Evolutionary conservation across 2,888 invertebrate species (phyloP).

Genomic region (Druceiella hillmani): DNA sequence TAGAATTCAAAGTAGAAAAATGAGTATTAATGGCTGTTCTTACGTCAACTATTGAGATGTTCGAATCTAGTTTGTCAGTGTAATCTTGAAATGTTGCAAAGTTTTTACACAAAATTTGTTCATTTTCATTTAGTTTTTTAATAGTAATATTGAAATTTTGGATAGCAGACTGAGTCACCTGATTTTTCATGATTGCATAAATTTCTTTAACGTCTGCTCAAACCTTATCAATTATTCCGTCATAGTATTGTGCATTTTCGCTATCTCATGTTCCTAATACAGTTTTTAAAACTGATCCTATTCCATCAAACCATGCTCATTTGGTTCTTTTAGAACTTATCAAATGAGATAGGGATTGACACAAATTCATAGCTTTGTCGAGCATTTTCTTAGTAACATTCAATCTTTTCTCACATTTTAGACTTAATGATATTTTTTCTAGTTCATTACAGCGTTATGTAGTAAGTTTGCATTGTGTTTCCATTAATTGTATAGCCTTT

Average conservation of each 20-base stretch:
- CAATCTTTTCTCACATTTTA: constrained; percentile 2
- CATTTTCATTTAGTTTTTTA: constrained; percentile 11
- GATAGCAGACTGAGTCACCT: constrained; percentile 18
- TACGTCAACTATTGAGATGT: neutral
- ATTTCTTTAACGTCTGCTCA: constrained; percentile 13
- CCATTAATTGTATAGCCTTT: constrained; percentile 6
- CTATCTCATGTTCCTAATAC: constrained; percentile 15
- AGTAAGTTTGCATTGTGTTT: neutral
- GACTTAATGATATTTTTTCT: neutral
- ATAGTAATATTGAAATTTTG: constrained; percentile 18
- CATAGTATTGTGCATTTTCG: constrained; percentile 17
- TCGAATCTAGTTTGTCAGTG: neutral
- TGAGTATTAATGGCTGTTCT: neutral
- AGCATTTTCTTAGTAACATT: neutral
- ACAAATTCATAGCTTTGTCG: neutral
- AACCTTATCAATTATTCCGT: constrained; percentile 13
- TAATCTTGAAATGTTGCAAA: neutral
- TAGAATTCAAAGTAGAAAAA: neutral
- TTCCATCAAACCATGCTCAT: constrained; percentile 17
- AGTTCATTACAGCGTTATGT: neutral
- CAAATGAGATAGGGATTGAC: constrained; percentile 3
- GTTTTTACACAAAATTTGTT: constrained; percentile 7
- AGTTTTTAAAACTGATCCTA: constrained; percentile 18
- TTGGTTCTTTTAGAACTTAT: constrained; percentile 9
- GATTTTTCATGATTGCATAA: constrained; percentile 15